Base-by-base conservation (phyloP, 2,888 invertebrate species). In the Anticlea derivata region DNA sequence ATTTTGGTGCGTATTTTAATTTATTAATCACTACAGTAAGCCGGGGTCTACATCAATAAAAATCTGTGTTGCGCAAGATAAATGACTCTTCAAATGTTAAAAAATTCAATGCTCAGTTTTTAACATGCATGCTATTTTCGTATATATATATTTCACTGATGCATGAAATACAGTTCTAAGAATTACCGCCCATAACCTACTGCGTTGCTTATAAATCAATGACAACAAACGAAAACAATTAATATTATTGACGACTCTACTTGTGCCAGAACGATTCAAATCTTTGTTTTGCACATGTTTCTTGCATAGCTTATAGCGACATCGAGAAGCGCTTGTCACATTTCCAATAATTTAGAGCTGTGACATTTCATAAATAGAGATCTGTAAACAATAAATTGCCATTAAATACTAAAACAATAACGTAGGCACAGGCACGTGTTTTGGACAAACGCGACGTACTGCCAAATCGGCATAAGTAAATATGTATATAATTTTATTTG, bases 1-100 rank as follows among this genome's bases (percentile, higher is more conserved):
- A 75, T 53, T 75, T 71, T 63, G 76, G 68, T 73, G 48, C 53
- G 48, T 73, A 71, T 79, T 77, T 80, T 76, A 81, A 78, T 75
- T 72, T 72, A 67, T 53, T 70, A 66, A 53, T 53, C 53, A 53
- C 53, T 29, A 44, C 43, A 30, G 53, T 53, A 53, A 53, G 48
- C 53, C 40, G 44, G 34, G 20, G 39, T 53, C 47, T 53, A 53
- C 53, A 53, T 53, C 53, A 53, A 53, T 53, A 53, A 53, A 52
- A 54, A 49, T 35, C 37, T 37, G 54, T 40, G 40, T 46, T 37
- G 11, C 13, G 38, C 23, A 27, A 27, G 47, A 53, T 44, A 34
- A 45, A 53, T 53, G 39, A 33, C 10, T 22, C 23, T 17, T 34
- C 34, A 7, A 38, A 48, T 35, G 23, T 35, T 26, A 23, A 45